Evolutionary conservation across 2,113 vertebrate species (phyloP), one percentile per base, ranked within the genome.

Genomic region (Pangasianodon gigas): DNA sequence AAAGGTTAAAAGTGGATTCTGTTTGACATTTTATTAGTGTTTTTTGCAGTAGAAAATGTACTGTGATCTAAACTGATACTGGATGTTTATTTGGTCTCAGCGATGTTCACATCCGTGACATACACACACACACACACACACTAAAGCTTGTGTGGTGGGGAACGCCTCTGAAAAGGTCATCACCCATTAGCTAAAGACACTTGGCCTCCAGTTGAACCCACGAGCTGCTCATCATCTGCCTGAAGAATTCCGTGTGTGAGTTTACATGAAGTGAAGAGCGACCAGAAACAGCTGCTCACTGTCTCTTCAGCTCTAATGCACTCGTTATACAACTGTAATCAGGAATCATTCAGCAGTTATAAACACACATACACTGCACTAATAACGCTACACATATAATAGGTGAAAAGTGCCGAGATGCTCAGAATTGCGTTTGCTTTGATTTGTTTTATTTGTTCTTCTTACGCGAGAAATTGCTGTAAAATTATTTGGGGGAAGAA

Each of bases 201-300:
- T 92, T 96, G 95, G 77, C 95, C 95, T 95, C 89, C 91, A 84
- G 81, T 4, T 96, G 95, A 96, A 96, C 95, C 93, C 56, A 32
- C 29, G 86, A 62, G 89, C 51, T 71, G 90, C 91, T 93, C 90
- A 92, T 92, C 93, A 91, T 94, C 94, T 89, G 85, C 92, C 91
- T 93, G 89, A 94, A 95, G 93, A 90, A 91, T 60, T 88, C 94
- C 94, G 94, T 93, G 92, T 94, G n/a, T 29, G 60, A 37, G 58
- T 86, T 81, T 81, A 86, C 46, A 86, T 56, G 60, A 81, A 37
- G 84, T n/a, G 58, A 85, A 26, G 51, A n/a, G 24, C 80, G 87
- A 83, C 62, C 87, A 71, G 80, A 74, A 89, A 41, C 80, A 80
- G 29, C 83, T 86, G 83, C 84, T 60, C 44, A 6, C 7, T 56